Conservation (phyloP, 2,797 vertebrate species). For the Bucorvus abyssinicus region DNA sequence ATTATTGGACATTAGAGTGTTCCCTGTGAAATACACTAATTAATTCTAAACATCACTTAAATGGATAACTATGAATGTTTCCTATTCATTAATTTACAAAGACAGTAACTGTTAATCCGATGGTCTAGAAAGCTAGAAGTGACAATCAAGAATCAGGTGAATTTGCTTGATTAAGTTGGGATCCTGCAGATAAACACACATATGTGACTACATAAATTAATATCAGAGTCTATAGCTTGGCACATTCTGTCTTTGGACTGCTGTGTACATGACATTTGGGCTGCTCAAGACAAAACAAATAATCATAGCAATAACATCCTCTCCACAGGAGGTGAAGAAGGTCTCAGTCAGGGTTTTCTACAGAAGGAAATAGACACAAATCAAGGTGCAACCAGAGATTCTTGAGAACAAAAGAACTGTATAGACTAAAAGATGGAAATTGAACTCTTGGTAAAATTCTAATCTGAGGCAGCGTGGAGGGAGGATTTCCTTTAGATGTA, state of each 20-base stretch:
- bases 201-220: background rate
- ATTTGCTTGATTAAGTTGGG: background rate
- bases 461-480: background rate
- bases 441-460: background rate
- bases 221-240: background rate
- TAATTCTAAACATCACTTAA: background rate
- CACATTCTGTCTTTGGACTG: background rate
- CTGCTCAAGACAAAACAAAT: slow-evolving; percentile 24
- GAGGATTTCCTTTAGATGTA: background rate
- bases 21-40: background rate
- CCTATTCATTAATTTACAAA: background rate
- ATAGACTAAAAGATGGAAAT: background rate
- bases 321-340: background rate
- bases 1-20: background rate
- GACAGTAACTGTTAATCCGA: background rate
- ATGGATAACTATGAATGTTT: background rate
- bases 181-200: background rate
- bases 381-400: background rate
- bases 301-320: background rate
- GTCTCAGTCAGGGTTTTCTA: background rate
- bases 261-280: background rate
- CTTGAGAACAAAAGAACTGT: background rate
- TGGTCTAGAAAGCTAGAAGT: background rate
- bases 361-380: background rate
- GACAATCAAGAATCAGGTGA: background rate